phyloP scores from a whole-genome alignment of 2,797 vertebrate species.

The Brachymystax lenok region DNA sequence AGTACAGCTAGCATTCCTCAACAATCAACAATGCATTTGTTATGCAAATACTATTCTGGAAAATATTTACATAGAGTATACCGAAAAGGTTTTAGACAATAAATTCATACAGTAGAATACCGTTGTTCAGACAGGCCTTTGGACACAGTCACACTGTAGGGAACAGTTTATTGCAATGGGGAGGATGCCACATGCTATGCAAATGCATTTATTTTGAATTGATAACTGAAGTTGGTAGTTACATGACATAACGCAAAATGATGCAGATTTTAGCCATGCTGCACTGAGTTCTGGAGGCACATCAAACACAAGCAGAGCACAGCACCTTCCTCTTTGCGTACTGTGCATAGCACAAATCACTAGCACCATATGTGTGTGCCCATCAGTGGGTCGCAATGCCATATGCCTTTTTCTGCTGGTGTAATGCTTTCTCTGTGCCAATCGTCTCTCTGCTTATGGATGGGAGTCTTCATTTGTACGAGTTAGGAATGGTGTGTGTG shows the following conservation, averaged over 20 bases:
- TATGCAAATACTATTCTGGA: constrained; percentile 5
- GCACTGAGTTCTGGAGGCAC: constrained; percentile 57
- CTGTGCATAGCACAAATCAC: constrained; percentile 67
- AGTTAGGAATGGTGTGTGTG: background rate
- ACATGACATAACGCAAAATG: constrained; percentile 51
- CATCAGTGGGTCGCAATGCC: constrained; percentile 77
- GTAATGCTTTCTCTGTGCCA: constrained; percentile 72
- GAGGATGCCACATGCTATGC: background rate
- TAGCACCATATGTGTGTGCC: constrained; percentile 75
- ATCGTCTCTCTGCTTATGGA: constrained; percentile 57
- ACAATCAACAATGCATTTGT: background rate
- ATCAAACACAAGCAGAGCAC: constrained; percentile 64
- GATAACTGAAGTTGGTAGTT: background rate
- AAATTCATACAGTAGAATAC: background rate
- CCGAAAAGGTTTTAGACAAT: background rate
- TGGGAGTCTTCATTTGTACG: constrained; percentile 48
- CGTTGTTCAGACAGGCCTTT: background rate
- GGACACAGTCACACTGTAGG: background rate
- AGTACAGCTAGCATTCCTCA: background rate
- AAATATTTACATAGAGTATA: background rate
- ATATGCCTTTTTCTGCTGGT: constrained; percentile 76
- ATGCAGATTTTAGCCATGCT: constrained; percentile 15
- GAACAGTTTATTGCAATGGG: background rate
- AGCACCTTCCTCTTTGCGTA: constrained; percentile 59
- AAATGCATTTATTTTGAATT: background rate